Base-by-base conservation (phyloP, 92 coral and sea anemone genomes). In the Parazoanthus atlanticus region DNA sequence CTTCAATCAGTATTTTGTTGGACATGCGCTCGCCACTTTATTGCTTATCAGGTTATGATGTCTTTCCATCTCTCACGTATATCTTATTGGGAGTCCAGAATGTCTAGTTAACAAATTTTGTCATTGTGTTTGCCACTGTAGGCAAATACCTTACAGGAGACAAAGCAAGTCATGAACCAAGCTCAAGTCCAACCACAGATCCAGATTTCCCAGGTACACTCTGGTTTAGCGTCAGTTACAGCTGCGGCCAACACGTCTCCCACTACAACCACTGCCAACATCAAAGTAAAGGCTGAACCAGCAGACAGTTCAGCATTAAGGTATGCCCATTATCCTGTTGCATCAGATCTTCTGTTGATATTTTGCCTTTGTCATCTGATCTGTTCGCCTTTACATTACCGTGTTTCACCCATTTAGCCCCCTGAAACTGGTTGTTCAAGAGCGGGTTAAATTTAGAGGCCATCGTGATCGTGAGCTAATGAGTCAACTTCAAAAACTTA, bases 151-250 rank as follows among this genome's bases (percentile, higher is more conserved):
- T 61, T 70, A 80, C 91, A 88, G 73, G 93, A 84, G 86, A 74
- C 89, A 38, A 82, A 91, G 29, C 93, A 81, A 19, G 67, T 65
- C 3, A 91, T 79, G 21, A 76, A 56, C 8, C 74, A 33, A 49
- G 47, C 38, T 52, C 32, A 41, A 25, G 41, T 34, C 33, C 38
- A 19, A 52, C 75, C 89, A 56, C 75, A 80, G 73, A 86, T 91
- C 61, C 92, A 91, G 88, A 91, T 89, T 11, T 71, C 89, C 8
- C 88, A 90, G 25, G 91, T 92, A 74, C 91, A 87, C 83, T 92
- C 93, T 49, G 91, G 88, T 29, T 73, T 73, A 25, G 74, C 88
- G 13, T 90, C 89, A n/a, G 92, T 79, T 2, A 91, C 89, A 6
- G 82, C 93, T 7, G 73, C 86, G 23, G 26, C 86, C 19, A 82